Conservation (phyloP, 2,797 vertebrate genomes). For the Paramormyrops hopkinsi region DNA sequence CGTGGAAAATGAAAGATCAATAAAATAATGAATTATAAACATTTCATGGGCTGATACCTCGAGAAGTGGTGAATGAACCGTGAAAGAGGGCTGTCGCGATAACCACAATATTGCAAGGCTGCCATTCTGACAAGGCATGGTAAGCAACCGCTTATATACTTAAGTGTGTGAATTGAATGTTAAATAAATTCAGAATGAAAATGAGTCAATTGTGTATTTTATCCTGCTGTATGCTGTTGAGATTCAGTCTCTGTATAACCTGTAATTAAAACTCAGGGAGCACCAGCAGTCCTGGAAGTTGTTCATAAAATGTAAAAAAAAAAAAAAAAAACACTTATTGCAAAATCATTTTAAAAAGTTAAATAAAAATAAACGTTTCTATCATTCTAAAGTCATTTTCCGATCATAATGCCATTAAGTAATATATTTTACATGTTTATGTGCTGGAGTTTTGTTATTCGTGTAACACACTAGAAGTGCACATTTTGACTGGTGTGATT, state of each 20-base stretch:
- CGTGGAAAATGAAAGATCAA: background rate
- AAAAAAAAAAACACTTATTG: background rate
- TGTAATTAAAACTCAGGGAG: background rate
- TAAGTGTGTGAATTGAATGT: background rate
- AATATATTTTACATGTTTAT: too few species aligned
- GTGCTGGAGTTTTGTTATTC: background rate
- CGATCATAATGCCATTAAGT: too few species aligned
- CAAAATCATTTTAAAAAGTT: background rate
- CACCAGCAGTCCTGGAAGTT: background rate
- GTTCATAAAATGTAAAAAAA: background rate
- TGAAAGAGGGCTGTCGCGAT: background rate
- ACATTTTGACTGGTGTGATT: background rate
- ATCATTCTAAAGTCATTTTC: background rate
- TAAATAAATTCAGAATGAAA: background rate
- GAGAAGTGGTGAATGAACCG: background rate
- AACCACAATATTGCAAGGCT: background rate
- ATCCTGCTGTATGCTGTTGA: background rate
- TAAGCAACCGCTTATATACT: background rate
- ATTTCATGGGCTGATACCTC: background rate
- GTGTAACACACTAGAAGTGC: background rate
- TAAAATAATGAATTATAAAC: background rate
- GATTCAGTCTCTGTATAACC: background rate
- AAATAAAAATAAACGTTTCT: background rate
- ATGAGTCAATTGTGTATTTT: background rate
- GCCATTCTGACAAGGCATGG: background rate